These are phyloP conservation scores for Phytoseiulus persimilis DNA, from an alignment of 2,888 invertebrate species.

Conservation along the genomic window DNA sequence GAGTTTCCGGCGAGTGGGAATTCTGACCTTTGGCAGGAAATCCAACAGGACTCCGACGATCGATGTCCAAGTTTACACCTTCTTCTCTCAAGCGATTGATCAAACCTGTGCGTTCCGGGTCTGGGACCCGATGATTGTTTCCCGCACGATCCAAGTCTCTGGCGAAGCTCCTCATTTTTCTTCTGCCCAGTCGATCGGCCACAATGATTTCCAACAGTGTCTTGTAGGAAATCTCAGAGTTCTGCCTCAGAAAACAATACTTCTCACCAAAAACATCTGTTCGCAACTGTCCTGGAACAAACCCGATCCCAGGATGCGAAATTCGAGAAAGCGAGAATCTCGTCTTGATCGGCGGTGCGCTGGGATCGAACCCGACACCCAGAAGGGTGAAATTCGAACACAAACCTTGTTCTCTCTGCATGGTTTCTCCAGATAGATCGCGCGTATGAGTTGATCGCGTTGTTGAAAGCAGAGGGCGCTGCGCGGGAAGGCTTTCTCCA, in stretches of 20 bases:
- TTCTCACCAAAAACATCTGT: not conserved
- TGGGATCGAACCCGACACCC: not conserved
- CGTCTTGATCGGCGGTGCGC: no score
- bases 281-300: not conserved
- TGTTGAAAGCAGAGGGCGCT: slow-evolving; percentile 29
- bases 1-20: no score
- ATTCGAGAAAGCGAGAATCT: no score
- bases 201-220: slow-evolving; percentile 16
- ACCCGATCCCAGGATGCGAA: not conserved
- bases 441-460: slow-evolving; percentile 33
- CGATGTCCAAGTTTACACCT: not conserved
- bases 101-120: not conserved
- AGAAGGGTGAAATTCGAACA: not conserved
- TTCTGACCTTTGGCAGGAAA: slow-evolving; percentile 25
- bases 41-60: slow-evolving; percentile 29
- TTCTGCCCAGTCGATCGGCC: slow-evolving; percentile 9
- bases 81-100: not conserved
- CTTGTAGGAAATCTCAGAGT: not conserved
- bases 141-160: not conserved
- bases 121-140: not conserved
- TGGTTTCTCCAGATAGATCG: slow-evolving; percentile 15
- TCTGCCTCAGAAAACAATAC: not conserved
- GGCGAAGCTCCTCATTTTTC: not conserved
- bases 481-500: slow-evolving; percentile 26
- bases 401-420: slow-evolving; percentile 26